Conservation (phyloP, 2,888 invertebrate genomes). For the Volucella inflata region DNA sequence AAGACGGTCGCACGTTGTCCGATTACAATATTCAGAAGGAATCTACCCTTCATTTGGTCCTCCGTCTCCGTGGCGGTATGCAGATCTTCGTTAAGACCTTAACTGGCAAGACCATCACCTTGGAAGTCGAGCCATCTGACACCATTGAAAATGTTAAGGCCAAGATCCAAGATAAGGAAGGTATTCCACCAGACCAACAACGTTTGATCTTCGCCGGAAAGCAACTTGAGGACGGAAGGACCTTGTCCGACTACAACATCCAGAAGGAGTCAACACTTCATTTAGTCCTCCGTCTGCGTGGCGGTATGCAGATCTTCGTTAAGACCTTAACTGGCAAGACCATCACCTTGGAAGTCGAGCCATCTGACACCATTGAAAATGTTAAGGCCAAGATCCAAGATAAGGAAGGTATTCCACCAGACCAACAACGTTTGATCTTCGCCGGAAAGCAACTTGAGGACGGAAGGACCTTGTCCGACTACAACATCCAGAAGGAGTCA, state of each 20-base stretch:
- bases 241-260: conserved; percentile 87
- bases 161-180: conserved; percentile 81
- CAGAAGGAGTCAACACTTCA: conserved; percentile 80
- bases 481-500: conserved; percentile 79
- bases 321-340: conserved; percentile 80
- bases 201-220: conserved; percentile 81
- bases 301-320: conserved; percentile 85
- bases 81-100: conserved; percentile 80
- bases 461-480: conserved; percentile 92
- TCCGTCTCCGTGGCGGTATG: conserved; percentile 79
- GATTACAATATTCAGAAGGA: conserved; percentile 89
- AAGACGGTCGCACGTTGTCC: conserved; percentile 89
- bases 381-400: conserved; percentile 80
- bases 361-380: conserved; percentile 79
- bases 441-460: conserved; percentile 86
- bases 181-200: conserved; percentile 81
- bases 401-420: conserved; percentile 80
- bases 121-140: conserved; percentile 80
- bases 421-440: conserved; percentile 80
- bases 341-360: conserved; percentile 79
- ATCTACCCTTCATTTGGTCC: conserved; percentile 86
- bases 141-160: conserved; percentile 81
- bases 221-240: conserved; percentile 91
- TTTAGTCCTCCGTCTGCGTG: conserved; percentile 94
- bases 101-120: conserved; percentile 80